Conservation (phyloP, 1,140 invertebrate species). For the Pemphigus obesinymphae region DNA sequence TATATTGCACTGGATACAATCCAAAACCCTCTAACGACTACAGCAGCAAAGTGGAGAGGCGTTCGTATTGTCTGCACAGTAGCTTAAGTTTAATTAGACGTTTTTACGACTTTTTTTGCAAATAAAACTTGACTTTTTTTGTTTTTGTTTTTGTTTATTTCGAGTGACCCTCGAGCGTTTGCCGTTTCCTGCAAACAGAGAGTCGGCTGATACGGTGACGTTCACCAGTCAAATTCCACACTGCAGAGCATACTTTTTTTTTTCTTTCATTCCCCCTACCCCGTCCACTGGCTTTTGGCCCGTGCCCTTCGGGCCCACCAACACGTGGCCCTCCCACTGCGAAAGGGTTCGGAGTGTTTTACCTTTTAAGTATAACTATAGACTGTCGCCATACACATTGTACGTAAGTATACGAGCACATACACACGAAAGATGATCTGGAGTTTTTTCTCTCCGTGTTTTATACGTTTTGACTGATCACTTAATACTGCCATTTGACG, state of each 20-base stretch:
- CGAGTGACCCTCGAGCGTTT: neutral
- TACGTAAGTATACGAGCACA: too few species aligned
- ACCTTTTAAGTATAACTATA: neutral
- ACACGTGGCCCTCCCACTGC: slow-evolving; percentile 6
- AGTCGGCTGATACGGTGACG: too few species aligned
- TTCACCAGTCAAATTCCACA: slow-evolving; percentile 8
- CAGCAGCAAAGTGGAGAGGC: neutral
- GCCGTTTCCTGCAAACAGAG: neutral
- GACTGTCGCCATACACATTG: neutral
- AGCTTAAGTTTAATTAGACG: slow-evolving; percentile 11
- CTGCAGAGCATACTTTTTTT: neutral
- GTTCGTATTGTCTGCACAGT: neutral
- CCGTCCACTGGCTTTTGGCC: neutral
- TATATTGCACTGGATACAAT: neutral
- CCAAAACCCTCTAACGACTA: neutral
- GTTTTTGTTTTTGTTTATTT: neutral
- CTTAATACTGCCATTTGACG: slow-evolving; percentile 7
- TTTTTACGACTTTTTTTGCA: neutral
- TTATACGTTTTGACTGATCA: slow-evolving; percentile 27
- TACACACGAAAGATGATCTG: neutral
- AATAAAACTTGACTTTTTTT: neutral
- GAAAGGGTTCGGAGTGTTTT: neutral
- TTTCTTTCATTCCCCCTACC: neutral
- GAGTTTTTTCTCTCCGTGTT: neutral
- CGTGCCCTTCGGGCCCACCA: neutral